A percentile compares a stretch with the other conserved stretches of the same genome.
Conservation (phyloP, 2,888 invertebrate genomes). For the Cataglyphis cursor region DNA sequence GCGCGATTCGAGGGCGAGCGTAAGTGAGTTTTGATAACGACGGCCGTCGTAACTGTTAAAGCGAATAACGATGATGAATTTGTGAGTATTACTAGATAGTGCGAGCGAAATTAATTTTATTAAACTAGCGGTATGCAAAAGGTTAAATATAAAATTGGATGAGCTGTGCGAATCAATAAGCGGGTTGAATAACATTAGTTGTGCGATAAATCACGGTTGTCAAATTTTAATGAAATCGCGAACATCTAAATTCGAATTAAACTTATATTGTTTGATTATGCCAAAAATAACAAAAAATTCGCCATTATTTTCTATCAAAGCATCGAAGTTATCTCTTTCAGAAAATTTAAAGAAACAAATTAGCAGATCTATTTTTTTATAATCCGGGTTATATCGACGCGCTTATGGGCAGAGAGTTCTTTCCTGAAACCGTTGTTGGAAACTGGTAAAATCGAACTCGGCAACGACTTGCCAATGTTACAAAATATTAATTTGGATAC, state of each 20-base stretch:
- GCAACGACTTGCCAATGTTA: background rate
- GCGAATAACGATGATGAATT: no score
- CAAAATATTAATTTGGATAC: background rate
- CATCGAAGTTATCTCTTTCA: background rate
- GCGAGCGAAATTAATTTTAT: background rate
- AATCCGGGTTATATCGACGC: background rate
- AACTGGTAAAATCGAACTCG: background rate
- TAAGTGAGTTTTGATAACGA: background rate
- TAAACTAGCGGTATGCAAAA: background rate
- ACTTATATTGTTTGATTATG: background rate
- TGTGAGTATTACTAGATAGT: background rate
- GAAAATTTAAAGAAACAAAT: background rate
- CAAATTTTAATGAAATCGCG: background rate
- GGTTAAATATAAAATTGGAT: background rate
- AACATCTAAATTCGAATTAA: background rate
- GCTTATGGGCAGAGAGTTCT: background rate
- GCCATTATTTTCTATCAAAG: background rate
- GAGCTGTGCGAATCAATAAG: background rate
- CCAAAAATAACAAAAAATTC: background rate
- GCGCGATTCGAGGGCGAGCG: background rate
- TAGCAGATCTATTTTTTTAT: background rate
- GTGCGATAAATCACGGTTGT: background rate
- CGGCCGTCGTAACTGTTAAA: background rate
- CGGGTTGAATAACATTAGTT: background rate
- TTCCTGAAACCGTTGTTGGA: background rate